phyloP scores from a whole-genome alignment of 2,797 vertebrate genomes.

The Coregonus sp. region DNA sequence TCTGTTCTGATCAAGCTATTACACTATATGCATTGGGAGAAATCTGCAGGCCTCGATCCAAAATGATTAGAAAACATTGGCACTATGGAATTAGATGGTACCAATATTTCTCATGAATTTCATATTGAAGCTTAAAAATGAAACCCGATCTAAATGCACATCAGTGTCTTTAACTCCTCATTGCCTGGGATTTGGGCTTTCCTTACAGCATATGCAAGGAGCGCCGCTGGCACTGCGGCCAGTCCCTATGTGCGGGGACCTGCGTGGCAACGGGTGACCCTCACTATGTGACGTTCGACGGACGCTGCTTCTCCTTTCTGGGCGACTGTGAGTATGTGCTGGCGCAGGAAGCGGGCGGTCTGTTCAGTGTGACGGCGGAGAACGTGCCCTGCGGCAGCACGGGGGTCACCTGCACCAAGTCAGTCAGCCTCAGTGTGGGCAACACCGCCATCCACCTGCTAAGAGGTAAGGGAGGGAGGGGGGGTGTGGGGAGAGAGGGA shows the following conservation, averaged over 20 bases:
- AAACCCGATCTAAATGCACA: neutral
- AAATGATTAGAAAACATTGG: too few relatives aligned
- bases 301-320: slow-evolving; percentile 84
- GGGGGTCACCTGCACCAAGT: slow-evolving; percentile 90
- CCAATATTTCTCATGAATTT: too few relatives aligned
- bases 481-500: too few relatives aligned
- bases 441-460: slow-evolving; percentile 85
- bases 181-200: neutral
- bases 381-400: slow-evolving; percentile 88
- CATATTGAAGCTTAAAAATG: neutral
- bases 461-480: slow-evolving; percentile 74
- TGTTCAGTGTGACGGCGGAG: slow-evolving; percentile 82
- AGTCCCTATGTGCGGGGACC: slow-evolving; percentile 73
- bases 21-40: too few relatives aligned
- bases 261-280: slow-evolving; percentile 89
- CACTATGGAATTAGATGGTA: too few relatives aligned
- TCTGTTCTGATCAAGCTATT: too few relatives aligned
- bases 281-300: slow-evolving; percentile 91
- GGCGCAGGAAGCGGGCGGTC: slow-evolving; percentile 73
- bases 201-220: slow-evolving; percentile 77
- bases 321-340: slow-evolving; percentile 92
- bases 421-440: slow-evolving; percentile 81
- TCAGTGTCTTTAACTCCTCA: neutral
- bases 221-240: slow-evolving; percentile 83
- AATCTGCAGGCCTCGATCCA: too few relatives aligned